phyloP scores from a whole-genome alignment of 2,888 invertebrate genomes.

The Rapana venosa region DNA sequence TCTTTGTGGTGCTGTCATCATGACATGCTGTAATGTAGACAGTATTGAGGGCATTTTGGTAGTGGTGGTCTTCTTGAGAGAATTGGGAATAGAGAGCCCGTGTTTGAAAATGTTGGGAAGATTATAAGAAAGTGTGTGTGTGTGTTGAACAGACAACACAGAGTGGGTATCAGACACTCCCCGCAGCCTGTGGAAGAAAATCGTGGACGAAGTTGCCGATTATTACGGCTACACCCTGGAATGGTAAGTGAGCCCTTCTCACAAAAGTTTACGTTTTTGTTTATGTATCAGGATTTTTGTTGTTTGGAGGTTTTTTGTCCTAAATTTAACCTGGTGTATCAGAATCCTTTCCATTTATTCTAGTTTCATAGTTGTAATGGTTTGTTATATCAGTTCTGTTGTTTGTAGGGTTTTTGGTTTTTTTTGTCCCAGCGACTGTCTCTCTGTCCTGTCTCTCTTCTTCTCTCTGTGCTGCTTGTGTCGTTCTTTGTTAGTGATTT shows the following conservation, averaged over 20 bases:
- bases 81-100: no score
- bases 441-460: not conserved
- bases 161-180: slow-evolving; percentile 94
- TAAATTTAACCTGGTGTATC: no score
- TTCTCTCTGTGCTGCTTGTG: not conserved
- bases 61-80: no score
- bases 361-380: no score
- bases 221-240: slow-evolving; percentile 94
- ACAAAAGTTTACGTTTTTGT: not conserved
- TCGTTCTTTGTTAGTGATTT: no score
- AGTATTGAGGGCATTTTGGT: no score
- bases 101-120: no score
- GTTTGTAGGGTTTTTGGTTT: not conserved
- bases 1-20: no score
- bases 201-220: slow-evolving; percentile 88
- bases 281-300: not conserved
- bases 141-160: slow-evolving; percentile 80
- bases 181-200: slow-evolving; percentile 91
- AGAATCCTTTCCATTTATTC: not conserved
- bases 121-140: not conserved
- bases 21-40: no score
- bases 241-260: slow-evolving; percentile 76
- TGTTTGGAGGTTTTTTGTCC: not conserved
- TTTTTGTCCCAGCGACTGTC: no score
- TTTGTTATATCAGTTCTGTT: no score